Evolutionary conservation across 1,140 invertebrate genomes (phyloP).

Genomic region (Drosophila punjabiensis): DNA sequence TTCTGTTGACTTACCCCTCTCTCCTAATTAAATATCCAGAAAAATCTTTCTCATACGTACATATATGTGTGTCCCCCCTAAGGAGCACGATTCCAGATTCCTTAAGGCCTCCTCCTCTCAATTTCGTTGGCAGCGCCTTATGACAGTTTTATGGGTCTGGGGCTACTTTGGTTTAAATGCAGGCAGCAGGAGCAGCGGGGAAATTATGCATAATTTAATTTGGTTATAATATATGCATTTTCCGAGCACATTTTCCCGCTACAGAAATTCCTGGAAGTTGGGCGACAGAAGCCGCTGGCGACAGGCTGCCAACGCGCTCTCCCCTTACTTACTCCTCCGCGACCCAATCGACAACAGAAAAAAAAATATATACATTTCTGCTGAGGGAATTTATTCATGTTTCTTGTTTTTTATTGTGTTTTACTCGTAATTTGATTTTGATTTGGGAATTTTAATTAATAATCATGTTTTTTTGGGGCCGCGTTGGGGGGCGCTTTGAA

Average conservation of each 20-base stretch:
- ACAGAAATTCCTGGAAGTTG: conserved; percentile 65
- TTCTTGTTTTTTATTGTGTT: conserved; percentile 52
- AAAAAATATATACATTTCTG: conserved; percentile 15
- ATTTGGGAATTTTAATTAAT: conserved; percentile 79
- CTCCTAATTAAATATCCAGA: conserved; percentile 5
- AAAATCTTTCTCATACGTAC: conserved; percentile 13
- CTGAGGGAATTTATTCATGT: conserved; percentile 63
- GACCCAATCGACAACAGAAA: background rate
- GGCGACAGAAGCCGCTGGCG: conserved; percentile 66
- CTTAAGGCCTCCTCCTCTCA: conserved; percentile 37
- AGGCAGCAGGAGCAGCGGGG: conserved; percentile 47
- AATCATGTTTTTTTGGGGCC: conserved; percentile 51
- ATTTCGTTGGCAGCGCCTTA: conserved; percentile 64
- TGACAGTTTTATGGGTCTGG: conserved; percentile 70
- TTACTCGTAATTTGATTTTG: conserved; percentile 79
- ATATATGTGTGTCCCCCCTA: conserved; percentile 30
- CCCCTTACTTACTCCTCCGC: conserved; percentile 18
- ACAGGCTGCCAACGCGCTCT: conserved; percentile 43
- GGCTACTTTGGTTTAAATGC: conserved; percentile 63
- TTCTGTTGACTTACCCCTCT: conserved; percentile 3
- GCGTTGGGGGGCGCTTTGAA: conserved; percentile 28
- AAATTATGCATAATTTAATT: conserved; percentile 78
- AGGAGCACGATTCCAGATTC: conserved; percentile 41
- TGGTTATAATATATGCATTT: conserved; percentile 73
- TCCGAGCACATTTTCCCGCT: conserved; percentile 54